These are phyloP conservation scores for Lemur catta DNA, from an alignment of 2,797 vertebrate species.

Conservation along the genomic window DNA sequence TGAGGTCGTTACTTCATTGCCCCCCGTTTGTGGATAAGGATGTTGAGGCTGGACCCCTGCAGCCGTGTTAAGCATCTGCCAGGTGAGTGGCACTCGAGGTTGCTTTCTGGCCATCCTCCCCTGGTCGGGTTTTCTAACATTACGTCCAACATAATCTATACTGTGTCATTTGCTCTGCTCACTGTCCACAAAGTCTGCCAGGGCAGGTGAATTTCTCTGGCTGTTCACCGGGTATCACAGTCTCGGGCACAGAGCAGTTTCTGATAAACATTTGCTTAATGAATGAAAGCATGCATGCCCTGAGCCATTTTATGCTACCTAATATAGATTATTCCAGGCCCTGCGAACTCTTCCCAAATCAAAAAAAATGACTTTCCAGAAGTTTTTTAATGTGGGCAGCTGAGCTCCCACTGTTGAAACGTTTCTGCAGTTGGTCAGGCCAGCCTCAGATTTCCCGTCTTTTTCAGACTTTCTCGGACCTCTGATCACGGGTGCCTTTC, in stretches of 20 bases:
- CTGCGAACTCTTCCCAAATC: not conserved
- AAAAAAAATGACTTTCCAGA: not conserved
- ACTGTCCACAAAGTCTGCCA: accelerated
- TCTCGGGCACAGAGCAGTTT: not conserved
- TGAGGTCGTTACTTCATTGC: accelerated
- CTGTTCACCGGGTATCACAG: accelerated
- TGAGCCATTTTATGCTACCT: accelerated
- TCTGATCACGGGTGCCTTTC: accelerated
- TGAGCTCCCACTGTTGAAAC: not conserved
- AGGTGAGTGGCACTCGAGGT: accelerated
- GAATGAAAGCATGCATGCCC: accelerated
- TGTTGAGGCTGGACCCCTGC: accelerated
- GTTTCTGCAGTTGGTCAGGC: accelerated
- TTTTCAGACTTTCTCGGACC: no score
- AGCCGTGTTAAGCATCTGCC: accelerated
- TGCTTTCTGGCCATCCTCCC: no score
- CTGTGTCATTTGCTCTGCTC: not conserved
- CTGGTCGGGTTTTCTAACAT: accelerated
- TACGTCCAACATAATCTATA: accelerated
- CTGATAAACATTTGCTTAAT: not conserved
- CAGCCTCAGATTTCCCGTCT: not conserved
- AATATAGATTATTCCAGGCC: not conserved
- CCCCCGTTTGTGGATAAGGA: accelerated
- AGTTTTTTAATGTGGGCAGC: not conserved
- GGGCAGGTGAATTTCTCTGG: not conserved